These are phyloP conservation scores for Thaumatotibia leucotreta DNA, from an alignment of 1,140 invertebrate species.

Conservation along the genomic window DNA sequence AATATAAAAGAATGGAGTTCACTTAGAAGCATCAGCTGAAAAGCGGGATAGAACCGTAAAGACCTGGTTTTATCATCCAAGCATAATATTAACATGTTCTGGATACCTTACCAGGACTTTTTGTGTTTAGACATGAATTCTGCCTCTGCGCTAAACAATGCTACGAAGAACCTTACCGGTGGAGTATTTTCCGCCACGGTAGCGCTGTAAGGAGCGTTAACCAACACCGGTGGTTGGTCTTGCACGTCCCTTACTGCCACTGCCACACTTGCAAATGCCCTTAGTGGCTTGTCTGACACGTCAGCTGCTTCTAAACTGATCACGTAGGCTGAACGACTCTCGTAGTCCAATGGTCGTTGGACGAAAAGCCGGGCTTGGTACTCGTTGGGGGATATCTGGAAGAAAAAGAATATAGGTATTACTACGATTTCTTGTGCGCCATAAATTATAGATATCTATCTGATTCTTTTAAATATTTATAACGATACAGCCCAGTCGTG, in stretches of 20 bases:
- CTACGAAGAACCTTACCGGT: slow-evolving; percentile 59
- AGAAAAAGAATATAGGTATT: background rate
- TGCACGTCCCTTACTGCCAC: slow-evolving; percentile 87
- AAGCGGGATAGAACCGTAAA: no score
- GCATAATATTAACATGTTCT: no score
- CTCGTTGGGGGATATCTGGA: slow-evolving; percentile 80
- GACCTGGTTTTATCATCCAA: no score
- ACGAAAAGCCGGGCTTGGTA: slow-evolving; percentile 83
- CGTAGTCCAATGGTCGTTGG: slow-evolving; percentile 82
- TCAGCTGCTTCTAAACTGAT: slow-evolving; percentile 83
- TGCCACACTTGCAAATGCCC: slow-evolving; percentile 82
- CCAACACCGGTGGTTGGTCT: slow-evolving; percentile 88
- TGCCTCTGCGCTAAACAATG: background rate
- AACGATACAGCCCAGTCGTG: no score
- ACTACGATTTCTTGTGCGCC: background rate
- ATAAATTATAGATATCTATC: no score
- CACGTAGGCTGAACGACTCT: slow-evolving; percentile 83
- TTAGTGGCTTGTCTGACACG: slow-evolving; percentile 78
- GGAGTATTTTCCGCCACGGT: slow-evolving; percentile 85
- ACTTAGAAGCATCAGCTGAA: no score
- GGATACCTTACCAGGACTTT: no score
- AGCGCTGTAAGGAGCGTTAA: slow-evolving; percentile 87
- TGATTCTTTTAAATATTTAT: no score
- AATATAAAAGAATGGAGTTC: no score
- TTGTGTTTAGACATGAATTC: background rate